Conservation (phyloP, 2,113 vertebrate genomes). For the Garra rufa region DNA sequence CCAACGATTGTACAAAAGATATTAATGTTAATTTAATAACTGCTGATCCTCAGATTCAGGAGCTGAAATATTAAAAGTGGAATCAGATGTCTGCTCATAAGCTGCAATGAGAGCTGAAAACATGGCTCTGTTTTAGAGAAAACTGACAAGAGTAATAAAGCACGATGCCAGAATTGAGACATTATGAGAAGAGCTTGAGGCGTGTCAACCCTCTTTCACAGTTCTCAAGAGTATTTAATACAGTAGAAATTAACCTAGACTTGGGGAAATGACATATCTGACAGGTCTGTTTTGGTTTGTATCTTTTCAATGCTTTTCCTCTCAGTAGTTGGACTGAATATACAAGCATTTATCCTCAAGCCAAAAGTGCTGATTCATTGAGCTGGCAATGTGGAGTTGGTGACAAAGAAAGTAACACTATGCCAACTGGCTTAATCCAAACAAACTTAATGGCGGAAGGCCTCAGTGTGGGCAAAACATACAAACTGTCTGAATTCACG, state of each 20-base stretch:
- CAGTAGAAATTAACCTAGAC: not conserved
- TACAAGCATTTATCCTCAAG: not conserved
- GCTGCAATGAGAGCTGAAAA: conserved; percentile 5
- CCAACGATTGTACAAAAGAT: not conserved
- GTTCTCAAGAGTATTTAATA: conserved; percentile 1
- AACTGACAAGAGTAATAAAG: not conserved
- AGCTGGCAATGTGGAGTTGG: conserved; percentile 16
- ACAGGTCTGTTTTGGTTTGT: not conserved
- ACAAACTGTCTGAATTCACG: not conserved
- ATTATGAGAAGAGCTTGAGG: conserved; percentile 7
- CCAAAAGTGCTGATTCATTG: conserved; percentile 33
- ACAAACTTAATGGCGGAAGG: conserved; percentile 1
- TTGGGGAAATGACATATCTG: not conserved
- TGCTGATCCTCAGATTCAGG: conserved; percentile 7
- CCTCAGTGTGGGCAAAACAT: conserved; percentile 24
- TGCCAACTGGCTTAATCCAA: conserved; percentile 26
- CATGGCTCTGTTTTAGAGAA: not conserved
- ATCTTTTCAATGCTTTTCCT: not conserved
- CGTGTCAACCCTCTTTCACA: conserved; percentile 3
- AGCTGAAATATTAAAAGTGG: conserved; percentile 22
- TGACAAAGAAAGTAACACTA: conserved; percentile 18
- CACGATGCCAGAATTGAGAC: not conserved
- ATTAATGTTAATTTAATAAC: conserved; percentile 19
- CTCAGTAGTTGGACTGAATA: not conserved
- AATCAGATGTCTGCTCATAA: conserved; percentile 25